Evolutionary conservation across 1,140 invertebrate genomes (phyloP).

Genomic region (Diorhabda carinulata): DNA sequence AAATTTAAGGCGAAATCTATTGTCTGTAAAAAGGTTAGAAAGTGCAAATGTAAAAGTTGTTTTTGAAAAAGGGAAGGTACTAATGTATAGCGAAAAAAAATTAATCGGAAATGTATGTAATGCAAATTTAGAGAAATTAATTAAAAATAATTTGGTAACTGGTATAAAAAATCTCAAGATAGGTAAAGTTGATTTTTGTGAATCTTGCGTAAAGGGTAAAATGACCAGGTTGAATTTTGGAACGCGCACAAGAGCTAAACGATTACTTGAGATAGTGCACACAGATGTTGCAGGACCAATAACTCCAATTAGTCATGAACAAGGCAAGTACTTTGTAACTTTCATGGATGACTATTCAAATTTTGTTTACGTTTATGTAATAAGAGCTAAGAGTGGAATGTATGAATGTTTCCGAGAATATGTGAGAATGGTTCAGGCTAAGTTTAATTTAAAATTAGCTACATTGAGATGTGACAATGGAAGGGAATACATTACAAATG

Average conservation of each 20-base stretch:
- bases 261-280: background rate
- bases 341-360: background rate
- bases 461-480: too few species aligned
- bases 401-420: too few species aligned
- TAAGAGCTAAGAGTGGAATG: too few species aligned
- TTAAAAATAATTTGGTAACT: too few species aligned
- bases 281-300: too few species aligned
- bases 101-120: background rate
- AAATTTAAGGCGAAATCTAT: background rate
- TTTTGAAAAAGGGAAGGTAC: background rate
- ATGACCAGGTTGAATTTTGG: background rate
- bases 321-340: slow-evolving; percentile 3
- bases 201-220: background rate
- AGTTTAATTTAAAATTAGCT: too few species aligned
- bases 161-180: background rate
- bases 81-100: background rate
- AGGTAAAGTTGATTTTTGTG: slow-evolving; percentile 9
- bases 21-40: background rate
- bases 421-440: slow-evolving; percentile 5
- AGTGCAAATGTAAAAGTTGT: background rate
- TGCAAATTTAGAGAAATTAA: too few species aligned
- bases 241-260: background rate
- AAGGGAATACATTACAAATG: too few species aligned
- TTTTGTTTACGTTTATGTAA: too few species aligned
- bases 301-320: background rate